Conservation (phyloP, 1,140 invertebrate genomes). For the Mizuhopecten yessoensis region DNA sequence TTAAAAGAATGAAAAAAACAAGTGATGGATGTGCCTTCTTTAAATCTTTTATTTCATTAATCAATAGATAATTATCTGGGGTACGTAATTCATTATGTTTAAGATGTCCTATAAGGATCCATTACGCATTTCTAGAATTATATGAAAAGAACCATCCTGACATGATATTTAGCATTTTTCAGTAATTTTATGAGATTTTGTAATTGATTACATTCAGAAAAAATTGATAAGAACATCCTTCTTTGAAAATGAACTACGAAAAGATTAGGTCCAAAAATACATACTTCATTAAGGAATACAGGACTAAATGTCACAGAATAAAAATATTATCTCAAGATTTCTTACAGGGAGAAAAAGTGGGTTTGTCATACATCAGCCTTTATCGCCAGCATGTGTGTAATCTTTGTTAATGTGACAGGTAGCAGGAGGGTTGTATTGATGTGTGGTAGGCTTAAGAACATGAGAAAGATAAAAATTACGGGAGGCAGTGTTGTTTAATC, state of each 20-base stretch:
- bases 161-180: not conserved
- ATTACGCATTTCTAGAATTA: not conserved
- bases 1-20: too few relatives aligned
- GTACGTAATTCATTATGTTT: not conserved
- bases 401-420: conserved; percentile 13
- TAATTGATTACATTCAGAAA: not conserved
- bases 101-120: not conserved
- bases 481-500: not conserved
- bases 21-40: not conserved
- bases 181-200: not conserved
- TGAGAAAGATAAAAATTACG: not conserved
- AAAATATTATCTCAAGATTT: conserved; percentile 26
- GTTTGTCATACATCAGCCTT: not conserved
- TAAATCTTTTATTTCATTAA: too few relatives aligned
- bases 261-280: not conserved
- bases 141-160: not conserved
- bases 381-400: not conserved
- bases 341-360: not conserved
- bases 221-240: not conserved
- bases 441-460: not conserved
- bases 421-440: not conserved
- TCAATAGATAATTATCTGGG: too few relatives aligned
- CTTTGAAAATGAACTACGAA: not conserved
- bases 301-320: not conserved
- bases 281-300: not conserved